Evolutionary conservation across 2,797 vertebrate species (phyloP), one percentile per base, ranked within the genome.

Genomic region (Bufotes viridis): DNA sequence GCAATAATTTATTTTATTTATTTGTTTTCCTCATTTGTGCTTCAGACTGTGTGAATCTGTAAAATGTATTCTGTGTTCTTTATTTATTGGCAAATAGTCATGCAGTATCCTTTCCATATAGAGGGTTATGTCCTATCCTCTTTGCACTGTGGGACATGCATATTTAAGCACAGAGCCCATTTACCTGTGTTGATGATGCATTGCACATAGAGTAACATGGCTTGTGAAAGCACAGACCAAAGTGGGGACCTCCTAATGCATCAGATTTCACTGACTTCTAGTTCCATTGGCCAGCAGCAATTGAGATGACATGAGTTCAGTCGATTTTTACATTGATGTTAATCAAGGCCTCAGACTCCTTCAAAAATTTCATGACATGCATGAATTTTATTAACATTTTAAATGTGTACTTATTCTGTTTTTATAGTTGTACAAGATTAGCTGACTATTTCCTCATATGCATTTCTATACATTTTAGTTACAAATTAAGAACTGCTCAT

Each of bases 1-100:
- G 91, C 84, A 80, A 89, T 92, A 91, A 89, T 91, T 92, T 91
- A 91, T 91, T 94, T 75, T 94, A 90, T 94, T 93, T 94, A 92
- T 93, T 93, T 91, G 82, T 53, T 92, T 91, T 85, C 58, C 84
- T 90, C 29, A 82, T 67, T 86, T 85, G 29, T 87, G 83, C 92
- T 94, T 91, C 78, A 93, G 90, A 87, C 91, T 90, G 84, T 90
- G 88, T 92, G 93, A 88, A 91, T 90, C 90, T 92, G 92, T 92
- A 90, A 90, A 81, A 86, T 89, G 88, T 90, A 91, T 87, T 76
- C 75, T 8, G 90, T 87, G 92, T 80, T 24, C 70, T 74, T 13
- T 78, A 24, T 90, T 49, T 91, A 81, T 78, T 90, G 86, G 84
- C 83, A 22, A 83, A 87, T 90, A 83, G 81, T 91, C 90, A 92